Evolutionary conservation across 2,888 invertebrate genomes (phyloP).

Genomic region (Rotaria socialis): DNA sequence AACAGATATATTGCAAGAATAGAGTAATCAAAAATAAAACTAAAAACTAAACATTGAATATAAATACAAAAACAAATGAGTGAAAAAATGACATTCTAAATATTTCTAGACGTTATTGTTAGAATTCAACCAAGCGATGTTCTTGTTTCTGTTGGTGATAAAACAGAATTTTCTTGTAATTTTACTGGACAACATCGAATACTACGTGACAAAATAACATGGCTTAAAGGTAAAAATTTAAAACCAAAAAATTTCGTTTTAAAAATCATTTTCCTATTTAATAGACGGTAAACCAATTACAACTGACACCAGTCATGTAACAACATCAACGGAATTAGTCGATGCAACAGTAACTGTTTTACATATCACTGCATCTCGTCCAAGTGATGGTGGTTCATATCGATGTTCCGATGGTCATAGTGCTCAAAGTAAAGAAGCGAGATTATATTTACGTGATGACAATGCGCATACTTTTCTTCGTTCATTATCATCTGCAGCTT

Average conservation of each 20-base stretch:
- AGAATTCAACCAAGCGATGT: constrained; percentile 25
- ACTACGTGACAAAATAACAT: constrained; percentile 2
- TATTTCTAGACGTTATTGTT: not conserved
- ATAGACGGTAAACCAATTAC: constrained; percentile 12
- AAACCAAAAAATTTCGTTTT: not conserved
- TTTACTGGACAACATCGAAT: constrained; percentile 24
- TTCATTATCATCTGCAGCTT: not conserved
- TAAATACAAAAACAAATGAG: no score
- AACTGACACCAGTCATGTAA: not conserved
- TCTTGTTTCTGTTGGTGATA: not conserved
- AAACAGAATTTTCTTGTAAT: constrained; percentile 26
- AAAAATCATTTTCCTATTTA: no score
- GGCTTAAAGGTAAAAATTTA: not conserved
- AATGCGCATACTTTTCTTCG: not conserved
- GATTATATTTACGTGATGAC: not conserved
- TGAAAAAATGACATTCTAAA: no score
- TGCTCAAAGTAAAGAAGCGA: not conserved
- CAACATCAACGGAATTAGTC: not conserved
- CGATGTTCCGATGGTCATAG: not conserved
- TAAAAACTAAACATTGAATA: no score
- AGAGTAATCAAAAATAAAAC: not conserved
- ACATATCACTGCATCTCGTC: not conserved
- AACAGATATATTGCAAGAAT: not conserved
- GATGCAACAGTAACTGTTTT: constrained; percentile 30
- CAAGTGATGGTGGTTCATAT: constrained; percentile 4